phyloP scores from a whole-genome alignment of 2,888 invertebrate genomes.

The Pseudeuparius sepicola region DNA sequence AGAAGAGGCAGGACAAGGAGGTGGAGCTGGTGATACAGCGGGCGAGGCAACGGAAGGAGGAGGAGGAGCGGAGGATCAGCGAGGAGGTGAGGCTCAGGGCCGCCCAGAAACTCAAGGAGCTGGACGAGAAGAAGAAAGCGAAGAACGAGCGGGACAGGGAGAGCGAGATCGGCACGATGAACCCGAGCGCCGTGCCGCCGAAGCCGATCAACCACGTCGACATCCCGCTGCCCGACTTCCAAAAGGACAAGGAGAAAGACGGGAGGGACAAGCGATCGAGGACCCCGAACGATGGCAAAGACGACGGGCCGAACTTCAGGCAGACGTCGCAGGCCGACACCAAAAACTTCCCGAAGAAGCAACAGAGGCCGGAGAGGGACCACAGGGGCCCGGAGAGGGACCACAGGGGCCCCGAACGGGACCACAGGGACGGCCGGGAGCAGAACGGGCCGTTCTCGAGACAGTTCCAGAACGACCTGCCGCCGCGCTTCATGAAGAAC shows the following conservation, averaged over 20 bases:
- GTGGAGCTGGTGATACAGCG: slow-evolving; percentile 72
- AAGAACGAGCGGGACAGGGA: slow-evolving; percentile 47
- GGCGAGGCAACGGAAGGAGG: slow-evolving; percentile 76
- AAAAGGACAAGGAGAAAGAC: slow-evolving; percentile 38
- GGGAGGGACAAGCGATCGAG: slow-evolving; percentile 20
- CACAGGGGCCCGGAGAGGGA: slow-evolving; percentile 20
- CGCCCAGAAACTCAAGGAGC: slow-evolving; percentile 57
- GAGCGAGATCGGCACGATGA: slow-evolving; percentile 38
- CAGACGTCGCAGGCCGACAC: slow-evolving; percentile 39
- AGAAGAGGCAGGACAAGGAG: slow-evolving; percentile 43
- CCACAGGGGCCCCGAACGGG: slow-evolving; percentile 27
- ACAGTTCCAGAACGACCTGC: slow-evolving; percentile 72
- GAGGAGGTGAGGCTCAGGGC: slow-evolving; percentile 46
- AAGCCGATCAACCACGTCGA: slow-evolving; percentile 39
- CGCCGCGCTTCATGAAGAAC: slow-evolving; percentile 76
- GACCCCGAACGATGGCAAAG: slow-evolving; percentile 27
- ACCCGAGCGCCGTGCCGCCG: slow-evolving; percentile 36
- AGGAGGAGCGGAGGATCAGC: slow-evolving; percentile 72
- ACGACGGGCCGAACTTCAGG: slow-evolving; percentile 26
- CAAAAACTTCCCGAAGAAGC: slow-evolving; percentile 29
- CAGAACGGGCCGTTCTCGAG: slow-evolving; percentile 55
- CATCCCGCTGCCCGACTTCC: slow-evolving; percentile 46
- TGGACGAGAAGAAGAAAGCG: slow-evolving; percentile 54
- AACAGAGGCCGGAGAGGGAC: slow-evolving; percentile 33
- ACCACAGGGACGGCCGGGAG: slow-evolving; percentile 37